These are phyloP conservation scores for Pseudolaguvia tuberculata DNA, from an alignment of 2,113 vertebrate species.

Conservation along the genomic window DNA sequence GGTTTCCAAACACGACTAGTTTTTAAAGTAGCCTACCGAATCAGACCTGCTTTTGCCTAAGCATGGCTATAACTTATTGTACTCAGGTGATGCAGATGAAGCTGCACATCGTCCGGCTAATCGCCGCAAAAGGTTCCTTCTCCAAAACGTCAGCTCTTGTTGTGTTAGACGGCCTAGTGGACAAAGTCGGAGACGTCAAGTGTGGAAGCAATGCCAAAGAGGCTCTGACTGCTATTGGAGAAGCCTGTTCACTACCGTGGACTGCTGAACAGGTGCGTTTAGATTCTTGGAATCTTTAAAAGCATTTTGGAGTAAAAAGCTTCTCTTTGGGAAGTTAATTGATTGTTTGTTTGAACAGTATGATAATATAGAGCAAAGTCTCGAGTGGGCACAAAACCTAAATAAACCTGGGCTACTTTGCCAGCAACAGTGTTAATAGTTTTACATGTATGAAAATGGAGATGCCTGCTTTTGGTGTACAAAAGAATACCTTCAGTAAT, in stretches of 20 bases:
- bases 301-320: neutral
- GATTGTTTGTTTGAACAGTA: neutral
- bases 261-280: conserved; percentile 89
- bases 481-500: too few relatives aligned
- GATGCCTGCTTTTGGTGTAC: neutral
- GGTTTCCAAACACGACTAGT: conserved; percentile 60
- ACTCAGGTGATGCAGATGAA: conserved; percentile 97
- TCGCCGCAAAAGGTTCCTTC: conserved; percentile 89
- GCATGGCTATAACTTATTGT: neutral
- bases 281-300: neutral
- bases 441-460: neutral
- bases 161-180: conserved; percentile 90
- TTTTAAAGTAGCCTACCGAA: neutral
- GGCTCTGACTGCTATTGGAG: conserved; percentile 87
- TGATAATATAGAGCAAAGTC: neutral
- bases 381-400: neutral
- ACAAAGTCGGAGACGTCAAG: conserved; percentile 94
- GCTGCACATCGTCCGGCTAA: conserved; percentile 82
- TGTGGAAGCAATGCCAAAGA: conserved; percentile 92
- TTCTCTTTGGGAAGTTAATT: neutral
- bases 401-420: neutral
- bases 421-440: neutral
- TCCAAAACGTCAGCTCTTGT: conserved; percentile 89
- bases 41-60: neutral
- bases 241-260: conserved; percentile 86